Percentiles rank a stretch among this genome's conserved stretches.
phyloP scores from a whole-genome alignment of 2,888 invertebrate genomes.

The Drosophila putrida region DNA sequence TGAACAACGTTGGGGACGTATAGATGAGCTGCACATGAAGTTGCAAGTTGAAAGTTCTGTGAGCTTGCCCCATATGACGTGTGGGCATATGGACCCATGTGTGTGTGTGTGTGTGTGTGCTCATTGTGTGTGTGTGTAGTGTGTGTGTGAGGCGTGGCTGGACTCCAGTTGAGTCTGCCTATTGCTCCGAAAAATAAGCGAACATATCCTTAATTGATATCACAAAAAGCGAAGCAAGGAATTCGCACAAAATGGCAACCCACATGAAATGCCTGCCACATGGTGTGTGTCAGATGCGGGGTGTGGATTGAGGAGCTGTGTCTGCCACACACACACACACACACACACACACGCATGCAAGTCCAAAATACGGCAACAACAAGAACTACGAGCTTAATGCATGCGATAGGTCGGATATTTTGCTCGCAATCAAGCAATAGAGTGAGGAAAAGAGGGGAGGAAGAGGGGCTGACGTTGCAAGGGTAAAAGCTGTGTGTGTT shows the following conservation, averaged over 20 bases:
- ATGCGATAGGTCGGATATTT: slow-evolving; percentile 80
- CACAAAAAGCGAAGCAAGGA: slow-evolving; percentile 77
- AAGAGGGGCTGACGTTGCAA: slow-evolving; percentile 6
- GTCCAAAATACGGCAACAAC: slow-evolving; percentile 39
- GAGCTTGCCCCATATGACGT: slow-evolving; percentile 55
- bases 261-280: slow-evolving; percentile 40
- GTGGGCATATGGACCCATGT: slow-evolving; percentile 32
- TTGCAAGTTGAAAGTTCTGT: slow-evolving; percentile 49
- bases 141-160: slow-evolving; percentile 59
- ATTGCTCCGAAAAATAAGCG: slow-evolving; percentile 57
- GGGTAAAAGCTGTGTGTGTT: slow-evolving; percentile 12
- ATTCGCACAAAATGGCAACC: slow-evolving; percentile 70
- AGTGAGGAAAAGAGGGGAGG: background rate
- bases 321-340: slow-evolving; percentile 45
- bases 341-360: slow-evolving; percentile 64
- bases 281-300: slow-evolving; percentile 5
- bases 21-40: slow-evolving; percentile 66
- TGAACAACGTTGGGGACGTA: slow-evolving; percentile 58
- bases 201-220: slow-evolving; percentile 84
- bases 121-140: slow-evolving; percentile 25
- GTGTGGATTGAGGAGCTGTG: slow-evolving; percentile 30
- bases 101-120: slow-evolving; percentile 19
- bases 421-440: slow-evolving; percentile 63
- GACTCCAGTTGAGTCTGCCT: slow-evolving; percentile 48
- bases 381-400: slow-evolving; percentile 71